These are phyloP conservation scores for Plebejus melissa DNA, from an alignment of 2,888 invertebrate genomes.

Conservation along the genomic window DNA sequence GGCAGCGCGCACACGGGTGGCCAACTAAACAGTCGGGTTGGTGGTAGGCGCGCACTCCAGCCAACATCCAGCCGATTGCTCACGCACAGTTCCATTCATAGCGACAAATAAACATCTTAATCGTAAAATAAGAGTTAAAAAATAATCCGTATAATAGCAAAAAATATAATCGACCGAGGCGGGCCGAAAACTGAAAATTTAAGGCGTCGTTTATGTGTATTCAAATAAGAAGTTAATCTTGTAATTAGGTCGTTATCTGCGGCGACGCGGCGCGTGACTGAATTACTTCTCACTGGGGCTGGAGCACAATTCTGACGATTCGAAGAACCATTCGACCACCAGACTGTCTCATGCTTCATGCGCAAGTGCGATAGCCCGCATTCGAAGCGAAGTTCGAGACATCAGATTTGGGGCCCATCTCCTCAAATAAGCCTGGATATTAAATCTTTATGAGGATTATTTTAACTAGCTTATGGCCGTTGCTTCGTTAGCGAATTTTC, in stretches of 20 bases:
- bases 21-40: too few relatives aligned
- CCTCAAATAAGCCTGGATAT: background rate
- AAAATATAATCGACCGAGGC: background rate
- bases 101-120: too few relatives aligned
- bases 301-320: background rate
- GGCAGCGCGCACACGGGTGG: too few relatives aligned
- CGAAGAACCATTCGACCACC: background rate
- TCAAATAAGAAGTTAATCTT: conserved; percentile 16
- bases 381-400: background rate
- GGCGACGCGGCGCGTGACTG: conserved; percentile 5
- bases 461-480: background rate
- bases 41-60: too few relatives aligned
- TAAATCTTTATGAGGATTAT: background rate
- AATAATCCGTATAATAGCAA: too few relatives aligned
- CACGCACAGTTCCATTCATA: too few relatives aligned
- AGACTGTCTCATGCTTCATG: background rate
- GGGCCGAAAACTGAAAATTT: background rate
- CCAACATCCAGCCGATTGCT: too few relatives aligned
- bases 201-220: background rate
- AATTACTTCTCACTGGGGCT: background rate
- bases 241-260: background rate
- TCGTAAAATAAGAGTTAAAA: too few relatives aligned
- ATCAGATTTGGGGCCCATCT: background rate
- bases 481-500: background rate
- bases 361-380: background rate